Evolutionary conservation across 2,113 vertebrate species (phyloP).

Genomic region (Toxotes jaculatrix): DNA sequence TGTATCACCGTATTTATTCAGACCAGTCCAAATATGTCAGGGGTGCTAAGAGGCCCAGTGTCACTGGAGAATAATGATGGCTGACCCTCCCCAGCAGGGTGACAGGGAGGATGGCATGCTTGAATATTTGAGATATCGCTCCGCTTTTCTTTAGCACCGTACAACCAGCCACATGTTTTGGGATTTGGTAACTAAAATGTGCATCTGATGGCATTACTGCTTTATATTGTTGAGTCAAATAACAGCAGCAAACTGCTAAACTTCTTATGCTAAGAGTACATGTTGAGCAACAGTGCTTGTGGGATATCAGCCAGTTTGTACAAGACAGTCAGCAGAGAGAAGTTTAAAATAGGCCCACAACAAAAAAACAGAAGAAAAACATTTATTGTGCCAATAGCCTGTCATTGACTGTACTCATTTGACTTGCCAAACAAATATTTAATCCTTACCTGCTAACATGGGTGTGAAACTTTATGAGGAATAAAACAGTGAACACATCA

Average conservation of each 20-base stretch:
- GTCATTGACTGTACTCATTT: conserved; percentile 23
- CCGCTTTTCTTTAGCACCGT: background rate
- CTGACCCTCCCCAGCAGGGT: conserved; percentile 22
- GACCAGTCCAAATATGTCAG: conserved; percentile 43
- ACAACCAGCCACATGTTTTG: background rate
- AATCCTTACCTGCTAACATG: conserved; percentile 59
- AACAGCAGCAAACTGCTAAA: conserved; percentile 15
- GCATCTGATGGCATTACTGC: background rate
- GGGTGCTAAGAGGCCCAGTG: conserved; percentile 21
- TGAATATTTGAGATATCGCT: conserved; percentile 7
- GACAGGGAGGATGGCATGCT: conserved; percentile 25
- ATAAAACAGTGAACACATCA: conserved; percentile 58
- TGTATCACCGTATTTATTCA: conserved; percentile 46
- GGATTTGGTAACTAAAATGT: background rate
- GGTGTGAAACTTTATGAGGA: conserved; percentile 56
- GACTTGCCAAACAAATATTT: conserved; percentile 58
- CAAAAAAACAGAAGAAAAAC: conserved; percentile 26
- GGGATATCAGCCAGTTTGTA: conserved; percentile 10
- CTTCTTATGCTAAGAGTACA: conserved; percentile 4
- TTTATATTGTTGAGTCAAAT: background rate
- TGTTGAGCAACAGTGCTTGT: conserved; percentile 30
- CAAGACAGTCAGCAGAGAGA: background rate
- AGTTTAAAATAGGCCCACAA: conserved; percentile 10
- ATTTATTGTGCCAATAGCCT: conserved; percentile 25
- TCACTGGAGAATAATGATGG: conserved; percentile 35